Conservation (phyloP, 1,140 invertebrate species). For the Pseudomyrmex sp. region DNA sequence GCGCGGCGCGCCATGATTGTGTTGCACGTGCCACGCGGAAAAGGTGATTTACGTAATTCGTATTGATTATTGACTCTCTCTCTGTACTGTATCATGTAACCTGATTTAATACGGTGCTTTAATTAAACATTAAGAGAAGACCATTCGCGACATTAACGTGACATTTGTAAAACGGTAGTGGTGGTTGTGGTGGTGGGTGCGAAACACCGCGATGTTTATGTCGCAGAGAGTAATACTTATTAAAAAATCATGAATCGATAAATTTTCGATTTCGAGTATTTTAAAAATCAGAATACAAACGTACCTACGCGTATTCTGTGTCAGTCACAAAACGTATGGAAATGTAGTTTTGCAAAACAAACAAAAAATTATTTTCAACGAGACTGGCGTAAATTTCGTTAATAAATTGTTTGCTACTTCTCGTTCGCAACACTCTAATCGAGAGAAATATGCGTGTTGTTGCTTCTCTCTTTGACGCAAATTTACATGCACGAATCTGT, state of each 20-base stretch:
- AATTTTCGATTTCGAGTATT: background rate
- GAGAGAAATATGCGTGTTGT: background rate
- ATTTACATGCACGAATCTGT: background rate
- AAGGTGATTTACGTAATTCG: constrained; percentile 71
- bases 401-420: constrained; percentile 3
- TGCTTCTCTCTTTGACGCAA: constrained; percentile 22
- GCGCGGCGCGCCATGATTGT: constrained; percentile 37
- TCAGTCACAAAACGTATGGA: background rate
- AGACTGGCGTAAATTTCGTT: background rate
- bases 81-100: constrained; percentile 61
- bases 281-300: too few species aligned
- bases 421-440: background rate
- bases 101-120: constrained; percentile 62
- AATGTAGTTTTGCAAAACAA: constrained; percentile 4
- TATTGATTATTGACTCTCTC: constrained; percentile 62
- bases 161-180: background rate
- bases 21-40: constrained; percentile 53
- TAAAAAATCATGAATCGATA: background rate
- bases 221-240: too few species aligned
- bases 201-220: background rate
- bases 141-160: constrained; percentile 27
- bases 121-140: constrained; percentile 51
- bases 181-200: background rate
- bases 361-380: background rate
- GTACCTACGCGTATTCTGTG: background rate